Evolutionary conservation across 1,140 invertebrate genomes (phyloP).

Genomic region (Panagrolaimus sp.): DNA sequence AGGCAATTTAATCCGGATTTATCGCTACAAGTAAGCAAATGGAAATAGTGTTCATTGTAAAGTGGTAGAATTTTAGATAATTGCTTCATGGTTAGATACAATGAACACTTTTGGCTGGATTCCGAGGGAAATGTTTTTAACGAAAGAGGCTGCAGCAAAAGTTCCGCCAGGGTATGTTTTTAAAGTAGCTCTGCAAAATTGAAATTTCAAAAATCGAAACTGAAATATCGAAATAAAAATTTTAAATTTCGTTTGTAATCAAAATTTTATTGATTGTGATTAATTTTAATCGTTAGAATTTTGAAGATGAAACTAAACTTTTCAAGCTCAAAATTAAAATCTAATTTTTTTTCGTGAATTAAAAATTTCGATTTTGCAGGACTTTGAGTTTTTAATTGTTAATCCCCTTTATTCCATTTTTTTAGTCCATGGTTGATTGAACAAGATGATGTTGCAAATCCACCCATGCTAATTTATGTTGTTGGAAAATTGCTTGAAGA

Average conservation of each 20-base stretch:
- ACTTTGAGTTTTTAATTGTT: too few species aligned
- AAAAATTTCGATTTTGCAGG: too few species aligned
- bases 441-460: conserved; percentile 68
- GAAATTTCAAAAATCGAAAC: too few species aligned
- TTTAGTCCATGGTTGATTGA: too few species aligned
- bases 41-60: background rate
- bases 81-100: conserved; percentile 88
- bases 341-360: too few species aligned
- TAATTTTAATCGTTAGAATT: too few species aligned
- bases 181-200: too few species aligned
- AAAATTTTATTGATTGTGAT: too few species aligned
- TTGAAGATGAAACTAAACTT: too few species aligned
- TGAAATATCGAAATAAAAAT: too few species aligned
- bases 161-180: conserved; percentile 86
- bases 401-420: conserved; percentile 73
- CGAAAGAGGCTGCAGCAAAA: conserved; percentile 68
- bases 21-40: conserved; percentile 30
- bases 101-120: conserved; percentile 99
- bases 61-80: conserved; percentile 35
- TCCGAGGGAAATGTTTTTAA: conserved; percentile 80
- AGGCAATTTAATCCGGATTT: conserved; percentile 77
- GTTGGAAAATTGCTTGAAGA: conserved; percentile 36
- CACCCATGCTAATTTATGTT: conserved; percentile 53
- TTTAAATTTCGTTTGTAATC: too few species aligned
- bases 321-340: too few species aligned